A percentile compares a stretch with the other conserved stretches of the same genome.
These are phyloP conservation scores for Drosophila busckii DNA, from an alignment of 1,140 invertebrate species.

Conservation along the genomic window DNA sequence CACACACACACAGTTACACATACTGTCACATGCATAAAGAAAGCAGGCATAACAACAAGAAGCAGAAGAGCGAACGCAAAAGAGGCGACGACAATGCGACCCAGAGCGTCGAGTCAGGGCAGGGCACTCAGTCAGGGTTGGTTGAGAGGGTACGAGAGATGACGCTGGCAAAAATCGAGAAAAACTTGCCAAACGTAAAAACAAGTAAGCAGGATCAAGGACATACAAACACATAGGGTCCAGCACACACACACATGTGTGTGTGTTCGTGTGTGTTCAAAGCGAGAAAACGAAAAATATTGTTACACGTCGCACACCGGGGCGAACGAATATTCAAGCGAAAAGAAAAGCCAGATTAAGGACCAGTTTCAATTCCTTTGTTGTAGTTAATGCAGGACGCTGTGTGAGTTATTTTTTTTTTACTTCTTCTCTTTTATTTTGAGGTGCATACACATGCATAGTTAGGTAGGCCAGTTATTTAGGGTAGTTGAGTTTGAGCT, in stretches of 20 bases:
- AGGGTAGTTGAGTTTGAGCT: constrained; percentile 5
- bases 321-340: constrained; percentile 23
- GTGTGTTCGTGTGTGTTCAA: constrained; percentile 5
- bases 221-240: constrained; percentile 18
- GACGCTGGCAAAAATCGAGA: constrained; percentile 26
- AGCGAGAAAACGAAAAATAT: constrained; percentile 46
- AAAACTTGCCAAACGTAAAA: constrained; percentile 38
- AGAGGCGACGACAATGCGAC: constrained; percentile 48
- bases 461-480: not conserved
- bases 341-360: constrained; percentile 65
- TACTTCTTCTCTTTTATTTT: constrained; percentile 1
- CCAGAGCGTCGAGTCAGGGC: constrained; percentile 11
- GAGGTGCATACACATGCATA: no score
- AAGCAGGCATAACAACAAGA: constrained; percentile 26
- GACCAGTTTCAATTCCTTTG: constrained; percentile 62
- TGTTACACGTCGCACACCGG: constrained; percentile 42
- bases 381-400: constrained; percentile 25
- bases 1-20: constrained; percentile 20
- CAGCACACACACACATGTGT: constrained; percentile 1
- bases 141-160: constrained; percentile 26
- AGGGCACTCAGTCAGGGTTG: constrained; percentile 26
- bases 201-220: constrained; percentile 73
- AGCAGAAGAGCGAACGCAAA: constrained; percentile 49
- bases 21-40: constrained; percentile 20
- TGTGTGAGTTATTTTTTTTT: constrained; percentile 28